Base-by-base conservation (phyloP, 2,888 invertebrate species). In the Hydrotaea cyrtoneurina region DNA sequence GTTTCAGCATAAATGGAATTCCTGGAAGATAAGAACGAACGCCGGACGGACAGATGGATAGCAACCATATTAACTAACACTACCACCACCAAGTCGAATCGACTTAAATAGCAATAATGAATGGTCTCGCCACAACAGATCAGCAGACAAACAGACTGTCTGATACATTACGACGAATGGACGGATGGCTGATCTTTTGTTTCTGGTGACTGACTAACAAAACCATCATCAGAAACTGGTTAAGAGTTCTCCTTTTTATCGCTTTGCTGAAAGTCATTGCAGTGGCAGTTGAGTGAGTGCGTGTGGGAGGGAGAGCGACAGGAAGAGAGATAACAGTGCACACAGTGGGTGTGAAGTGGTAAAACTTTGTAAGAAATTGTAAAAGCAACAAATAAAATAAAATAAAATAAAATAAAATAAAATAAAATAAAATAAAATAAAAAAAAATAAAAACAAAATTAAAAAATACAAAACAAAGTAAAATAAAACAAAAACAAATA, bases 1-100 rank as follows among this genome's bases (percentile, higher is more conserved):
- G 39, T 55, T 31, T 59, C 5, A 79, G 39, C 59, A 15, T 36
- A 80, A 77, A 59, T 79, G 11, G 57, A 64, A 73, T 84, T 84
- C 81, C 75, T 15, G 53, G 78, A 81, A 81, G 57, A 59, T 62
- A 64, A 74, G 26, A 31, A 31, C 69, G 43, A 69, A 39, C 23
- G 21, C 21, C 17, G 7, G 7, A 31, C 31, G 31, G 31, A 31
- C 31, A 31, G 31, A 31, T 31, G 31, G 43, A 66, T 13, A 59
- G 31, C 66, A 43, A 19, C 43, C 46, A 69, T 46, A 13, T 62
- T 31, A 46, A 69, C 66, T n/a, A 31, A 69, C 46, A n/a, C n/a
- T n/a, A n/a, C n/a, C n/a, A n/a, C n/a, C n/a, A n/a, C 43, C 46
- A 46, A 69, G 46, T 5, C 39, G 39, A 39, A 19, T 43, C 46